Conservation (phyloP, 2,888 invertebrate species). For the Lampropteryx suffumata region DNA sequence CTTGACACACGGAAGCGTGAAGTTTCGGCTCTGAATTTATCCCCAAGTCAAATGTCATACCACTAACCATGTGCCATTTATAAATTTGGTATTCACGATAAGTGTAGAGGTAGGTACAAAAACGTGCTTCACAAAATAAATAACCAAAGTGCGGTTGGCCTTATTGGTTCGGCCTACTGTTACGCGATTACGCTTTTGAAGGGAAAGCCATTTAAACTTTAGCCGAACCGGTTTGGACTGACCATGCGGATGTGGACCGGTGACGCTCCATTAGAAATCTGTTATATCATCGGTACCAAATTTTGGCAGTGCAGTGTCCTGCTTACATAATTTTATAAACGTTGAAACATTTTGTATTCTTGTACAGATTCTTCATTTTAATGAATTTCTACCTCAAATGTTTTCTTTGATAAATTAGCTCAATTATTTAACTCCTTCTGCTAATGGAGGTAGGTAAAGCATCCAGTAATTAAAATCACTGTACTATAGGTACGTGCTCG, state of each 20-base stretch:
- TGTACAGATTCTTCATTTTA: neutral
- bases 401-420: neutral
- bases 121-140: neutral
- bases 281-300: constrained; percentile 22
- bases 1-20: too few relatives aligned
- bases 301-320: constrained; percentile 16
- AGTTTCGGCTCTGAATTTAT: too few relatives aligned
- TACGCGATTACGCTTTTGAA: constrained; percentile 46
- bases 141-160: neutral
- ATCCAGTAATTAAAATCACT: neutral
- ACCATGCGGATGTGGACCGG: constrained; percentile 17
- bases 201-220: constrained; percentile 64
- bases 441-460: too few relatives aligned
- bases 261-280: constrained; percentile 27
- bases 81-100: too few relatives aligned
- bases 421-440: too few relatives aligned
- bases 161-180: constrained; percentile 14
- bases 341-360: neutral
- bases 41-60: too few relatives aligned
- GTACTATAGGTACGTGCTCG: too few relatives aligned
- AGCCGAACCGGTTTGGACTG: constrained; percentile 22
- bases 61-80: too few relatives aligned
- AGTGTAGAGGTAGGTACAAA: too few relatives aligned
- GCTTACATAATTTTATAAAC: constrained; percentile 15
- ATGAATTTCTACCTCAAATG: constrained; percentile 2